Base-by-base conservation (phyloP, 1,140 invertebrate species). In the Papilio aristodemus region DNA sequence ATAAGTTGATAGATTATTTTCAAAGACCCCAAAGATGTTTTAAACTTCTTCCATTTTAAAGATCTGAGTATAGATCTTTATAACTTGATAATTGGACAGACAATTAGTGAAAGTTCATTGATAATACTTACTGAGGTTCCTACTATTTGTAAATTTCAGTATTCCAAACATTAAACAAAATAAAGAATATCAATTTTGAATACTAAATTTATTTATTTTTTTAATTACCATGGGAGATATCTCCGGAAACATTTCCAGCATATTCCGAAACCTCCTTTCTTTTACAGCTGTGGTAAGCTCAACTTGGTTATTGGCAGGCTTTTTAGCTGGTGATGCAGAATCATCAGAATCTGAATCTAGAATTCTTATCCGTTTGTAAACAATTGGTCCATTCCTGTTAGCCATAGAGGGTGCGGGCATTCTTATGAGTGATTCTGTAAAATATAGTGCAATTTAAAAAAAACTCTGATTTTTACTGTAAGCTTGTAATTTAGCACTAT, bases 181-280 rank as follows among this genome's bases (percentile, higher is more conserved):
- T n/a, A n/a, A n/a, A n/a, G n/a, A n/a, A n/a, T n/a, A n/a, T n/a
- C n/a, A n/a, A n/a, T n/a, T n/a, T n/a, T n/a, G n/a, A n/a, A n/a
- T n/a, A n/a, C n/a, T n/a, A n/a, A n/a, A n/a, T n/a, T n/a, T n/a
- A n/a, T n/a, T n/a, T n/a, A n/a, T n/a, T n/a, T n/a, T n/a, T n/a
- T n/a, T n/a, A n/a, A n/a, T 11, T 81, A 92, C 91, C 69, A 89
- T 67, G 5, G 83, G 76, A 62, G 85, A 83, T 68, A 92, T 80
- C 71, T 92, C 91, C 6, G 91, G 91, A 67, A 92, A 92, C 90
- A 92, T 92, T 83, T 91, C 83, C 43, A 86, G 62, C 91, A 92
- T 92, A 70, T 92, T 92, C 70, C 80, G 77, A 68, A 92, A 89
- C 43, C 91, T 79, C 41, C 90, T 83, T 66, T 92, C 89, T 68